Conservation (phyloP, 30 jellyfish, hydroid and myxozoan species). For the Rhopilema esculentum region DNA sequence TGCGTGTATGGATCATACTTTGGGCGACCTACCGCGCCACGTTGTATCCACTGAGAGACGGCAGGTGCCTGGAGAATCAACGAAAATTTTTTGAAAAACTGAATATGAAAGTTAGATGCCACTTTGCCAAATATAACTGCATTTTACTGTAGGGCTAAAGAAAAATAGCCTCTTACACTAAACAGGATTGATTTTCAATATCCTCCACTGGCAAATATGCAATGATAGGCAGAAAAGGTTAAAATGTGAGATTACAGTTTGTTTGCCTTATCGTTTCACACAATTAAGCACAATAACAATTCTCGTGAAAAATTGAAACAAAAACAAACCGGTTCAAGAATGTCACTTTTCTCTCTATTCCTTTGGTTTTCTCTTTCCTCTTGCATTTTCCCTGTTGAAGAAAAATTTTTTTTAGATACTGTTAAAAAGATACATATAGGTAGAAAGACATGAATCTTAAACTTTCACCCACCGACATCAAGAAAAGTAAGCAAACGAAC, state of each 20-base stretch:
- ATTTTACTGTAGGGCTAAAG: no score
- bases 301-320: background rate
- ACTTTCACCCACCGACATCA: no score
- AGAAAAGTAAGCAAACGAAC: no score
- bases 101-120: background rate
- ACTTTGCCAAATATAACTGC: no score
- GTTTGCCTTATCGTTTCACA: no score
- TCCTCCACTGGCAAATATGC: no score
- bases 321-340: constrained; percentile 59
- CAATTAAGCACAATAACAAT: no score
- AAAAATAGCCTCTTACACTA: no score
- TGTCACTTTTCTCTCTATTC: constrained; percentile 39
- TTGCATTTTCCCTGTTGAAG: constrained; percentile 51
- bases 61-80: constrained; percentile 42
- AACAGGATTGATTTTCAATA: no score
- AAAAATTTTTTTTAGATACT: background rate
- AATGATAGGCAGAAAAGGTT: no score
- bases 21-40: constrained; percentile 87
- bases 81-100: background rate
- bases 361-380: constrained; percentile 36
- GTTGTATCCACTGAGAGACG: constrained; percentile 70
- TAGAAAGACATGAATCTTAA: no score
- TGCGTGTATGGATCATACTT: constrained; percentile 73
- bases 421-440: background rate
- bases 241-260: no score